These are phyloP conservation scores for Gerris lacustris DNA, from an alignment of 2,888 invertebrate species.

Conservation along the genomic window DNA sequence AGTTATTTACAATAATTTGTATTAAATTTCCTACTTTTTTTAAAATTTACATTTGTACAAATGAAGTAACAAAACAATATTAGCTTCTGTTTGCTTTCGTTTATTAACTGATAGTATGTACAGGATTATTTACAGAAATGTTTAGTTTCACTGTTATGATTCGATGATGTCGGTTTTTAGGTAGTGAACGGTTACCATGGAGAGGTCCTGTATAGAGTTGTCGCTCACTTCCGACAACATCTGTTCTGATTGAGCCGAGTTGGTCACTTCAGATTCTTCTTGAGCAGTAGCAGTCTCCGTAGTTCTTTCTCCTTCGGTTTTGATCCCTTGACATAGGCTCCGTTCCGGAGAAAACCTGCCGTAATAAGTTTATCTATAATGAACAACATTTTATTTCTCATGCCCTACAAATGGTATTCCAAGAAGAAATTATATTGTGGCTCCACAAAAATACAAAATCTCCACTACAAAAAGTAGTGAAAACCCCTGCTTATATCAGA, in stretches of 20 bases:
- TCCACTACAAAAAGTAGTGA: too few species aligned
- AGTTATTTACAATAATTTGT: too few species aligned
- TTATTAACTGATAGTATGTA: neutral
- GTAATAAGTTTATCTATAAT: too few species aligned
- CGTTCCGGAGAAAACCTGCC: neutral
- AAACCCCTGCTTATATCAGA: too few species aligned
- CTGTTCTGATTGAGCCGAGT: neutral
- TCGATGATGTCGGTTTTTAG: constrained; percentile 17
- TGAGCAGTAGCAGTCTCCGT: neutral
- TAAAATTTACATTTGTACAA: too few species aligned
- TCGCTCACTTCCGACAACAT: constrained; percentile 4
- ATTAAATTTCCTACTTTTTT: too few species aligned
- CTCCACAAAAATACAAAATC: too few species aligned
- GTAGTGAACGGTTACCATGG: constrained; percentile 17
- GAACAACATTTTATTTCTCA: too few species aligned
- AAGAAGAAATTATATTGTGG: too few species aligned
- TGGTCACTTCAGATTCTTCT: neutral
- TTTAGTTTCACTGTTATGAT: constrained; percentile 18
- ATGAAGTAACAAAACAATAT: too few species aligned
- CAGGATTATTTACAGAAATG: neutral
- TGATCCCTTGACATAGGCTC: neutral
- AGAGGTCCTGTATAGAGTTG: constrained; percentile 20
- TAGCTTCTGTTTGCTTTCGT: too few species aligned
- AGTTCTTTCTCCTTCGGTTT: neutral
- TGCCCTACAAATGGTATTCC: too few species aligned